phyloP scores from a whole-genome alignment of 2,113 vertebrate species.

The Camelus bactrianus region DNA sequence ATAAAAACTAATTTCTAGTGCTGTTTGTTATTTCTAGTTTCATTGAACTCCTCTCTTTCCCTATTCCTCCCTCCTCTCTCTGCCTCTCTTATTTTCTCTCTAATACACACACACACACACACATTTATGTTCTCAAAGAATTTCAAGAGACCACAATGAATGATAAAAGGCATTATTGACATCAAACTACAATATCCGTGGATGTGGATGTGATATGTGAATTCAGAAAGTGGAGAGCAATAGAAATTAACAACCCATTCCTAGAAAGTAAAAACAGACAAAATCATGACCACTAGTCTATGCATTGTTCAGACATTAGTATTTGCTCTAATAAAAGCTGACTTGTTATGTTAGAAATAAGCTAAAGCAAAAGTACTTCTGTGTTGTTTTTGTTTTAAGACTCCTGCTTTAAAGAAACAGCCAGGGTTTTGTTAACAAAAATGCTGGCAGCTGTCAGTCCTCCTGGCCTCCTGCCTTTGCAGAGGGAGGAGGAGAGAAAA shows the following conservation, averaged over 20 bases:
- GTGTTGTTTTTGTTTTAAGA: constrained; percentile 9
- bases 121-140: background rate
- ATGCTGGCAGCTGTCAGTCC: background rate
- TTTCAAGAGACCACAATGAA: background rate
- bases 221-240: constrained; percentile 17
- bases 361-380: constrained; percentile 18
- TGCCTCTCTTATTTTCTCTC: background rate
- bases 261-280: background rate
- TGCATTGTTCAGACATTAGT: background rate
- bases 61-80: background rate
- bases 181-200: background rate
- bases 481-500: background rate
- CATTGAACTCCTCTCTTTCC: background rate
- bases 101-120: background rate
- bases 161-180: background rate
- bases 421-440: constrained; percentile 28
- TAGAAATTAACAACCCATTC: background rate
- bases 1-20: background rate
- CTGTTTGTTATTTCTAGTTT: background rate
- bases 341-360: background rate
- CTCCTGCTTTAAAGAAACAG: constrained; percentile 23
- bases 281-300: background rate
- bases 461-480: background rate
- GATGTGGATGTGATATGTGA: background rate
- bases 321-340: constrained; percentile 44